Base-by-base conservation (phyloP, 2,113 vertebrate species). In the Mixornis gularis region DNA sequence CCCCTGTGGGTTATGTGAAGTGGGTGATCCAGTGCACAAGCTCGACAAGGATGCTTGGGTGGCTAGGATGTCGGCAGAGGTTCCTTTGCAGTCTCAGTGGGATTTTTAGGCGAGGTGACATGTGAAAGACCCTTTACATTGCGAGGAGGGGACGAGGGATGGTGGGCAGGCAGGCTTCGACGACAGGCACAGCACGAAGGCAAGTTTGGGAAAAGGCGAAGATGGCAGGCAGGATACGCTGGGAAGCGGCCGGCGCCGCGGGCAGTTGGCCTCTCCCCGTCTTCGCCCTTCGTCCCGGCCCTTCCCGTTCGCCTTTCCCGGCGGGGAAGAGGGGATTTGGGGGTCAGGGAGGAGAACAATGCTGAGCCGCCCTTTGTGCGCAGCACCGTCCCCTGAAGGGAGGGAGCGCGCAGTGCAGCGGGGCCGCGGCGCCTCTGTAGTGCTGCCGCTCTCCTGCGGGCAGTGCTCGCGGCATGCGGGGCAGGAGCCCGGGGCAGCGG, bases 311-410 rank as follows among this genome's bases (percentile, higher is more conserved):
- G 58, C 46, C 30, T 74, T 59, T 78, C 56, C 65, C 63, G 41
- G 46, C 44, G 44, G 84, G 65, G 56, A 66, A 52, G 64, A 77
- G 79, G 76, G 84, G 80, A 76, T 76, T 41, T 46, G 77, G 89
- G 95, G 94, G 91, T 92, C 86, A 90, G 84, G 52, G 77, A 66
- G 65, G 79, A 95, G 91, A 96, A 94, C 95, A 96, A 94, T 90
- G 93, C 94, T 85, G 92, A 74, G 81, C 40, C 40, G 79, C 6
- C 83, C 71, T 78, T 86, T 89, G 87, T 93, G 92, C 40, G 64
- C 90, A 80, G 92, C 91, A 88, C 92, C 49, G 90, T 88, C 88
- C 84, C 93, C 92, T 79, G 83, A 93, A 92, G 94, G 89, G 95
- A 95, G 79, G 87, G 49, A 36, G 69, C 48, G 5, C 18, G 40